Evolutionary conservation across 2,888 invertebrate species (phyloP).

Genomic region (Eulithis prunata): DNA sequence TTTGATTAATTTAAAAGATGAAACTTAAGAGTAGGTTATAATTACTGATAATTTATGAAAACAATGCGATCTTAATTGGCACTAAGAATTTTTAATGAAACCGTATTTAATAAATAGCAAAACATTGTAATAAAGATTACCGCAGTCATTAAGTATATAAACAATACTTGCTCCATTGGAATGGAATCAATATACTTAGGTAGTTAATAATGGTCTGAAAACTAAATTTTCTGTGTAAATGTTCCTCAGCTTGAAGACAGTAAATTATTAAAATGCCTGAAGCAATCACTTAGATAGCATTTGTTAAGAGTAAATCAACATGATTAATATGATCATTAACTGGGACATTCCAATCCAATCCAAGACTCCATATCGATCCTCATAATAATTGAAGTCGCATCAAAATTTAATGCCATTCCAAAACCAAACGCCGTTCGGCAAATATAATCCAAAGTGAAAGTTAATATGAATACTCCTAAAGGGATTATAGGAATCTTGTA

Average conservation of each 20-base stretch:
- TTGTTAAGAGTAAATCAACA: slow-evolving; percentile 51
- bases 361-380: background rate
- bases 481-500: slow-evolving; percentile 58
- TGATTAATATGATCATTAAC: slow-evolving; percentile 36
- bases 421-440: slow-evolving; percentile 23
- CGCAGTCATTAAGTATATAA: background rate
- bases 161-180: background rate
- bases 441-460: slow-evolving; percentile 35
- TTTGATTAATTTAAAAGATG: too few relatives aligned
- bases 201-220: slow-evolving; percentile 10
- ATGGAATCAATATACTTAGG: background rate
- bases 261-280: slow-evolving; percentile 51
- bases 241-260: slow-evolving; percentile 39
- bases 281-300: slow-evolving; percentile 56
- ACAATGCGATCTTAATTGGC: too few relatives aligned
- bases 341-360: background rate
- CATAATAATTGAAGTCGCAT: slow-evolving; percentile 31
- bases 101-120: too few relatives aligned
- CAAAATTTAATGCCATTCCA: background rate
- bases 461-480: slow-evolving; percentile 44
- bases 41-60: too few relatives aligned
- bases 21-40: too few relatives aligned
- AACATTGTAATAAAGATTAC: too few relatives aligned
- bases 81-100: too few relatives aligned
- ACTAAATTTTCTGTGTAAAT: slow-evolving; percentile 32